Base-by-base conservation (phyloP, 30 jellyfish, hydroid and myxozoan genomes). In the Pelagia noctiluca region DNA sequence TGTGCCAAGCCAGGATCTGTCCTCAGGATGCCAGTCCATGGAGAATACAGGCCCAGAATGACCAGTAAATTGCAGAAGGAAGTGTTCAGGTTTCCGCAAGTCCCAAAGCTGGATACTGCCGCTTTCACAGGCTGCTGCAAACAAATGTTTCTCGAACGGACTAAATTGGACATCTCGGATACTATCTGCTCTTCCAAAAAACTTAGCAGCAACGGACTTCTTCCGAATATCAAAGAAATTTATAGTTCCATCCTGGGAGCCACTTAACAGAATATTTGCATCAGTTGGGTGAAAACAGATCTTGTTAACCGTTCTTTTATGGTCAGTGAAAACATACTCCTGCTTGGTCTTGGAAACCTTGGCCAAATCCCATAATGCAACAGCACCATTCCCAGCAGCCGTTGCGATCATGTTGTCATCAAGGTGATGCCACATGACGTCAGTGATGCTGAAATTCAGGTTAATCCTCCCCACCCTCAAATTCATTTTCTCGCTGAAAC, bases 61-160 rank as follows among this genome's bases (percentile, higher is more conserved):
- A 0, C 96, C 98, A 2, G 99, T 75, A 63, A 86, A 94, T 49
- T 94, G 97, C 61, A 47, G 62, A 25, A 74, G 42, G 47, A 62
- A 50, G 66, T 78, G 91, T 19, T 94, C 99, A 0, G 96, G 84
- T 28, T 77, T 87, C 25, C 99, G 93, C 35, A 88, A 10, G 67
- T 94, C 99, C 99, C 97, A 88, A 19, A 87, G 87, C 67, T 93
- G 98, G 11, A 94, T 89, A 64, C 87, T 79, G n/a, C 99, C 99
- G 67, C 95, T 87, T 57, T 94, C 99, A 70, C 99, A 88, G 8
- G 97, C 99, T 36, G 97, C 99, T 10, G 97, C 96, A 88, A 94
- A 94, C 33, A 49, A 70, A 23, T 70, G 23, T 61, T 87, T 78
- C 24, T 94, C 99, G 34, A 73, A 71, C n/a, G 97, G 96, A 71